These are phyloP conservation scores for Colius striatus DNA, from an alignment of 2,113 vertebrate genomes.

Conservation along the genomic window DNA sequence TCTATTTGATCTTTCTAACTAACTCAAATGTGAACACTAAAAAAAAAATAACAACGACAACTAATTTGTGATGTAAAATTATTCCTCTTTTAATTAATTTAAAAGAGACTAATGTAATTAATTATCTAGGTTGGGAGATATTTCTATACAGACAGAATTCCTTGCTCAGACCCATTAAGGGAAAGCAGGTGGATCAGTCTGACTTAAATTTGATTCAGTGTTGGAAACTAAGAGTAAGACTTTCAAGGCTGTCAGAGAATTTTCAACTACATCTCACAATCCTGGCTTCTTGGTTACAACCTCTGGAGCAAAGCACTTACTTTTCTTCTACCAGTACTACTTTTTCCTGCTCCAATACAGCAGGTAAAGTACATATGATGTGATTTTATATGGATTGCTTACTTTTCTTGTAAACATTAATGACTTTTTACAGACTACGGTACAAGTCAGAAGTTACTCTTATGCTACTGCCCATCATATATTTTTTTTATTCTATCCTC, in stretches of 20 bases:
- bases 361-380: neutral
- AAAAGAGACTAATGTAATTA: constrained; percentile 43
- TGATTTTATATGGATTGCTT: neutral
- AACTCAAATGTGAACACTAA: neutral
- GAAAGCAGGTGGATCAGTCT: neutral
- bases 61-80: constrained; percentile 59
- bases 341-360: neutral
- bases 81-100: constrained; percentile 51
- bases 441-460: neutral
- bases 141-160: constrained; percentile 12
- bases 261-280: neutral
- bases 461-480: neutral
- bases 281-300: neutral
- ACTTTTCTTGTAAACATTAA: neutral
- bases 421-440: neutral
- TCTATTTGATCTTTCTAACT: constrained; percentile 55
- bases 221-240: neutral
- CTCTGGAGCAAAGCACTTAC: neutral
- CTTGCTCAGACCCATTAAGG: neutral
- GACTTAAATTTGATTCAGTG: constrained; percentile 8
- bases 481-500: neutral
- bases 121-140: constrained; percentile 3
- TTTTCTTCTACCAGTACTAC: neutral
- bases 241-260: neutral
- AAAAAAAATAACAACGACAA: neutral